Evolutionary conservation across 2,797 vertebrate genomes (phyloP), one percentile per base, ranked within the genome.

Genomic region (Molossus molossus): DNA sequence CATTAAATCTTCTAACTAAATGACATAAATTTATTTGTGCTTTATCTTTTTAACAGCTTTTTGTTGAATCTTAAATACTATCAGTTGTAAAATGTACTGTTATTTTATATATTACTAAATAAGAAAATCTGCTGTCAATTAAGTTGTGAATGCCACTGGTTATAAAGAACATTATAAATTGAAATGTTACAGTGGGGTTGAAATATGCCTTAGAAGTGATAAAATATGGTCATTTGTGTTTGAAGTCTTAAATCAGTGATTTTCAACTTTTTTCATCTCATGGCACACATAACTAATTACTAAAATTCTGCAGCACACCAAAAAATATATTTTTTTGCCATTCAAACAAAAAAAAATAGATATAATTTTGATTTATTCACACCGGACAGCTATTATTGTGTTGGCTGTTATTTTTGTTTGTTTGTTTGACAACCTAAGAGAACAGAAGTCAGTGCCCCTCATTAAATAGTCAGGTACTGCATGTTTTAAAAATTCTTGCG

Each of bases 161-260:
- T 82, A 50, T 55, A 87, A 95, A 94, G 5, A n/a, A 45, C 9
- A 15, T 93, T 77, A 33, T 90, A 25, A 79, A 79, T 79, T 83
- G 27, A 82, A 82, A 80, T 86, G 15, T 67, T 87, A 57, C 62
- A 48, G 37, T 94, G 9, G 21, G 11, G 50, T 50, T 10, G 6
- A 72, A 72, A 83, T 87, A 7, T 93, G 50, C 17, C 29, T 80
- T 91, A 37, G n/a, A 94, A 79, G 45, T 96, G 12, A 86, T 81
- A 91, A 96, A 93, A 64, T 25, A n/a, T 67, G 5, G 15, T 77
- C 13, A 73, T 76, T 94, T 79, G 40, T 76, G 94, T 94, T 89
- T 95, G 37, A 57, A 55, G 18, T 93, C 77, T 25, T 70, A 65
- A 90, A 67, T 23, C 60, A 69, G n/a, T 17, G 18, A 69, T 33